Evolutionary conservation across 2,113 vertebrate species (phyloP).

Genomic region (Mola mola): DNA sequence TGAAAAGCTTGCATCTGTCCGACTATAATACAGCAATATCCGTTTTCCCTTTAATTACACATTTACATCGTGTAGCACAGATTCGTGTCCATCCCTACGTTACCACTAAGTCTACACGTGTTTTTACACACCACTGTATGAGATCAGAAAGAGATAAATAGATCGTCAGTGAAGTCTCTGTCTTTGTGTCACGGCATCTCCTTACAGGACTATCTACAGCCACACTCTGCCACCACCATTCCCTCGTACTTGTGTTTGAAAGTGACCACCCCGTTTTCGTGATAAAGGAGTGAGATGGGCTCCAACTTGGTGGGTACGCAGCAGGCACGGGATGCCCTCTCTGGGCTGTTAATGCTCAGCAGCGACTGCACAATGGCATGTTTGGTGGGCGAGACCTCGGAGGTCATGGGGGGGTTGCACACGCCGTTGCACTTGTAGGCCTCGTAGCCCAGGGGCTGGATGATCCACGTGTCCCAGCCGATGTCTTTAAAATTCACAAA

Average conservation of each 20-base stretch:
- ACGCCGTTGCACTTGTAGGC: constrained; percentile 92
- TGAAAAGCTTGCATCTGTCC: too few species aligned
- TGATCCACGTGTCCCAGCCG: constrained; percentile 96
- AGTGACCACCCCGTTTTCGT: constrained; percentile 90
- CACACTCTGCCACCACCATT: constrained; percentile 97
- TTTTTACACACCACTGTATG: constrained; percentile 44
- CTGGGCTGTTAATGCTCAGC: constrained; percentile 88
- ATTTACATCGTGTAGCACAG: constrained; percentile 56
- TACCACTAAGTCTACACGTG: constrained; percentile 51
- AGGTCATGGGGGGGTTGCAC: constrained; percentile 89
- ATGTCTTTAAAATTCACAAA: constrained; percentile 98
- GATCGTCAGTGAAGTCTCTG: constrained; percentile 9
- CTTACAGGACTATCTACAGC: constrained; percentile 90
- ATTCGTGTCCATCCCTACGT: constrained; percentile 47
- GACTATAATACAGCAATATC: constrained; percentile 24
- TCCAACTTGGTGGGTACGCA: constrained; percentile 96
- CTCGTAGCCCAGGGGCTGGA: constrained; percentile 90
- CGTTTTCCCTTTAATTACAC: constrained; percentile 45
- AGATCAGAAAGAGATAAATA: constrained; percentile 16
- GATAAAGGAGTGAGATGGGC: constrained; percentile 94
- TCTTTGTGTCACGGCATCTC: constrained; percentile 6
- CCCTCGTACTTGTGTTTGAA: constrained; percentile 97
- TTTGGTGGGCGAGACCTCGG: constrained; percentile 92
- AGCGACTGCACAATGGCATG: constrained; percentile 95
- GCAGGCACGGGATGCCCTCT: constrained; percentile 90